Percentiles rank a stretch among this genome's conserved stretches.
These are phyloP conservation scores for Agriotes lineatus DNA, from an alignment of 2,888 invertebrate species.

Conservation along the genomic window DNA sequence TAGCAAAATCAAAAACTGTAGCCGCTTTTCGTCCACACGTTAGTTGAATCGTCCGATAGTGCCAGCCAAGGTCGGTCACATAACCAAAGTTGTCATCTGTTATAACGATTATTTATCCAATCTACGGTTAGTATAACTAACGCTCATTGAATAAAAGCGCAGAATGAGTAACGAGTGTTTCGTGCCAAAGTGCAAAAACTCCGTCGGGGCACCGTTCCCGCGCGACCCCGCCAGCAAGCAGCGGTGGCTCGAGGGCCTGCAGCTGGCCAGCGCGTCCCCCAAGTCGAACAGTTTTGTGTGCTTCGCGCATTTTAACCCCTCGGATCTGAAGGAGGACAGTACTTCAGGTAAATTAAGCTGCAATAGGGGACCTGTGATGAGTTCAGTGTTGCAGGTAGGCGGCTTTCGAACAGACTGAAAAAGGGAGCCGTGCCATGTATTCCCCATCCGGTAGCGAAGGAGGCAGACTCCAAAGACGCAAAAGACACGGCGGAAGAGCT, in stretches of 20 bases:
- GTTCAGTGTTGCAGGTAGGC: constrained; percentile 28
- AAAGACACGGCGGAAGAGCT: not conserved
- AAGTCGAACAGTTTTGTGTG: constrained; percentile 55
- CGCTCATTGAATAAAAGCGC: constrained; percentile 28
- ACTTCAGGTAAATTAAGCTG: not conserved
- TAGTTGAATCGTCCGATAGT: too few relatives aligned
- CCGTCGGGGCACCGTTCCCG: constrained; percentile 57
- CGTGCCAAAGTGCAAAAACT: constrained; percentile 59
- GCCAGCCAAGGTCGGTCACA: not conserved
- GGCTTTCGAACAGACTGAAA: constrained; percentile 19
- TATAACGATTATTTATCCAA: constrained; percentile 47
- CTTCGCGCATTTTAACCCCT: constrained; percentile 55
- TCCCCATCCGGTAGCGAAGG: not conserved
- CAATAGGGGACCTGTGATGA: too few relatives aligned
- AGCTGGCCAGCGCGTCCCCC: constrained; percentile 48
- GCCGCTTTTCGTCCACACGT: too few relatives aligned
- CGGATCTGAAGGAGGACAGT: not conserved
- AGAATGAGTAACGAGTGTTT: constrained; percentile 53
- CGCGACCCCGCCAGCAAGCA: constrained; percentile 51
- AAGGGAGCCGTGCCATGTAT: constrained; percentile 16
- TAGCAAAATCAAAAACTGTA: too few relatives aligned
- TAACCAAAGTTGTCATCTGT: constrained; percentile 47
- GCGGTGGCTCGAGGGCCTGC: constrained; percentile 55
- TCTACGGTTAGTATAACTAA: constrained; percentile 27
- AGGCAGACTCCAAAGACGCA: not conserved